Conservation (phyloP, 2,797 vertebrate species). For the Mastacembelus armatus region DNA sequence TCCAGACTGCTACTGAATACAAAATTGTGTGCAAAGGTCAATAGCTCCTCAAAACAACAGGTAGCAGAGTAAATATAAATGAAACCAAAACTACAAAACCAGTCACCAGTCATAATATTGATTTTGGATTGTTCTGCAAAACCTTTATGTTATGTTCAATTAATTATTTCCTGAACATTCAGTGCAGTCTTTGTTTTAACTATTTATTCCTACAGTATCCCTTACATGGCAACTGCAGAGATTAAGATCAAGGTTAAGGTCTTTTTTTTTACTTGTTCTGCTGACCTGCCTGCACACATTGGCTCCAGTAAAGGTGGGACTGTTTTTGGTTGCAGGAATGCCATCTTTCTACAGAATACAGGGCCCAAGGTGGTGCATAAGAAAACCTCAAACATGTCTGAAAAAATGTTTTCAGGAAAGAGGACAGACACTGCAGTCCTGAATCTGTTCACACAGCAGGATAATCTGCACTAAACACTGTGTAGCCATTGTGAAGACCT, state of each 20-base stretch:
- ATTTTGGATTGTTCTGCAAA: no score
- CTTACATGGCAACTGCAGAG: no score
- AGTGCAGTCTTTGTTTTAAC: no score
- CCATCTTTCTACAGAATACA: no score
- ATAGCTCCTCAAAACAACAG: neutral
- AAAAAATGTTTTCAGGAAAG: neutral
- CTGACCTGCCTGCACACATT: neutral
- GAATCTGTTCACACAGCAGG: constrained; percentile 16
- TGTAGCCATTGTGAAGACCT: constrained; percentile 8
- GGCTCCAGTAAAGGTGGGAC: no score
- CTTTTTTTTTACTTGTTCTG: neutral
- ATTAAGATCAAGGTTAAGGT: no score
- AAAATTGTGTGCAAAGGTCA: neutral
- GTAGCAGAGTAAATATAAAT: neutral
- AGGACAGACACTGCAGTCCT: constrained; percentile 1
- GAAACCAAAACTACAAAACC: no score
- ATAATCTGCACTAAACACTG: constrained; percentile 15
- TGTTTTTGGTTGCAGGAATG: neutral
- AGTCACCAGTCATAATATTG: no score
- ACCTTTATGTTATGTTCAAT: no score
- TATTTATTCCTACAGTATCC: no score
- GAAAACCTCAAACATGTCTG: no score
- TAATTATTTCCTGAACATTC: no score
- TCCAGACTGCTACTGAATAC: neutral
- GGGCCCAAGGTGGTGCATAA: constrained; percentile 2